These are phyloP conservation scores for Asarcornis scutulata DNA, from an alignment of 2,113 vertebrate genomes.

Conservation along the genomic window DNA sequence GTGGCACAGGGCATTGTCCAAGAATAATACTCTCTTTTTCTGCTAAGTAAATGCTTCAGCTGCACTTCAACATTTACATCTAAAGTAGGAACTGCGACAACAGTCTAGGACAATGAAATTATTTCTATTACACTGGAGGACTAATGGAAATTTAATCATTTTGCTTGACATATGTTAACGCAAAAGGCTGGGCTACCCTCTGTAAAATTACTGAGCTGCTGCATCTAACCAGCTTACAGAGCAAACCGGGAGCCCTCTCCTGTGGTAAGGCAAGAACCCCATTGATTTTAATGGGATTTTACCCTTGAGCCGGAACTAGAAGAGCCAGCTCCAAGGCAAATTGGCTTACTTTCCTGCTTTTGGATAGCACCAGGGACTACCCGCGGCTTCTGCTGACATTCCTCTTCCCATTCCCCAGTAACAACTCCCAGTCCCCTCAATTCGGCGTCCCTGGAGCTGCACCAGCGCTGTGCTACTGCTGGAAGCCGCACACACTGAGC, in stretches of 20 bases:
- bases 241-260: neutral
- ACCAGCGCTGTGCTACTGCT: rapidly evolving
- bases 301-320: neutral
- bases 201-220: neutral
- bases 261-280: neutral
- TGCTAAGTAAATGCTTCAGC: slow-evolving; percentile 12
- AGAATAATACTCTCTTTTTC: neutral
- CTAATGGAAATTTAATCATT: neutral
- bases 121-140: neutral
- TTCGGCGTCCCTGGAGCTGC: neutral
- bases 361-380: neutral
- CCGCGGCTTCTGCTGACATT: neutral
- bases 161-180: neutral
- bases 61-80: slow-evolving; percentile 11
- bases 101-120: neutral
- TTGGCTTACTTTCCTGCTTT: neutral
- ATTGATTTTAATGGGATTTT: neutral
- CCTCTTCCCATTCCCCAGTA: neutral
- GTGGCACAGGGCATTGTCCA: neutral
- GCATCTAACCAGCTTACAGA: neutral
- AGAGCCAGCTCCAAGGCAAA: neutral
- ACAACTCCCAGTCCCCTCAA: neutral
- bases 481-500: rapidly evolving
- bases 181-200: neutral
- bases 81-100: neutral